Percentiles rank a stretch among this genome's conserved stretches.
These are phyloP conservation scores for Odontocerum albicorne DNA, from an alignment of 2,888 invertebrate genomes.

Conservation along the genomic window DNA sequence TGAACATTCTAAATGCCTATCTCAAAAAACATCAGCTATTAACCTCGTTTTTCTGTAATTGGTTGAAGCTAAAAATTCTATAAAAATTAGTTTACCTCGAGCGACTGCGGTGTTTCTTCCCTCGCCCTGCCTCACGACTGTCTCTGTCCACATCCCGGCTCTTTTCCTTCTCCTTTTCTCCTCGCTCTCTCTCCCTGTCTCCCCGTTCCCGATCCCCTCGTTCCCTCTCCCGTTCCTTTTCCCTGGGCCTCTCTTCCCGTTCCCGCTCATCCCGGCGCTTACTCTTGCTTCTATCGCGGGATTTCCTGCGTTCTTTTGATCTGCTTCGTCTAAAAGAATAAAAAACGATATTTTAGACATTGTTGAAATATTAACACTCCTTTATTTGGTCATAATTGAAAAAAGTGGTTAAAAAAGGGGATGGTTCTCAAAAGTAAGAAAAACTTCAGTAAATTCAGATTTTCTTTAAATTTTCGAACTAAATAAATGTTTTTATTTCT, in stretches of 20 bases:
- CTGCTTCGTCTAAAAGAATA: constrained; percentile 41
- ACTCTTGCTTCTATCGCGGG: constrained; percentile 51
- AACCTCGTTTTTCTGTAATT: too few relatives aligned
- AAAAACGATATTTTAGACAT: too few relatives aligned
- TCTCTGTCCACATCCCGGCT: constrained; percentile 46
- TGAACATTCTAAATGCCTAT: too few relatives aligned
- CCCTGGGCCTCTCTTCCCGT: constrained; percentile 44
- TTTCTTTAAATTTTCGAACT: too few relatives aligned
- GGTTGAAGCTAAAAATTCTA: too few relatives aligned
- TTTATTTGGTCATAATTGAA: not conserved
- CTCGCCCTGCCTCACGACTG: constrained; percentile 43
- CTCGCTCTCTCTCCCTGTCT: constrained; percentile 38
- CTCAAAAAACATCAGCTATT: too few relatives aligned
- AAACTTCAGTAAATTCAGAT: too few relatives aligned
- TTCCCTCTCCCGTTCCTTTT: constrained; percentile 42
- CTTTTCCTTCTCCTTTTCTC: constrained; percentile 39
- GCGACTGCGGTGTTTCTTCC: constrained; percentile 42
- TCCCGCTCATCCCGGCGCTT: constrained; percentile 40
- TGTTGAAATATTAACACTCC: not conserved
- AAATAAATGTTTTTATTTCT: too few relatives aligned
- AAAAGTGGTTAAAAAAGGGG: not conserved
- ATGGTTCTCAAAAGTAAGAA: too few relatives aligned
- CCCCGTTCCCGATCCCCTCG: constrained; percentile 44
- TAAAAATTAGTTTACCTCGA: too few relatives aligned
- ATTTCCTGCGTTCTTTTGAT: constrained; percentile 59